These are phyloP conservation scores for Podocnemis expansa DNA, from an alignment of 2,113 vertebrate species.

Conservation along the genomic window DNA sequence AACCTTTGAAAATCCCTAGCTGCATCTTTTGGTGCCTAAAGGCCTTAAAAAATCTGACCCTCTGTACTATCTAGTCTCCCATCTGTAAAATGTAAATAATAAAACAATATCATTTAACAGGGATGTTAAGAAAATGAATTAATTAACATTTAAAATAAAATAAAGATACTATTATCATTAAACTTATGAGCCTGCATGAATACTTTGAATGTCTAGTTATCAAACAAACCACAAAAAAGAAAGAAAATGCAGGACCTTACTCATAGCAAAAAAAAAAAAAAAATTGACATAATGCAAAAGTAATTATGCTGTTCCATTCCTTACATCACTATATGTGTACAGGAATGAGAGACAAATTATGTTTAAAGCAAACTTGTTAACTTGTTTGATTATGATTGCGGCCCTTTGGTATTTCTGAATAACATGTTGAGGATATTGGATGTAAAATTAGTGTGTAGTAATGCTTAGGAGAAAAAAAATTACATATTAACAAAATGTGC, in stretches of 20 bases:
- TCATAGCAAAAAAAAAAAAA: slow-evolving; percentile 15
- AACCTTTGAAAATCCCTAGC: not conserved
- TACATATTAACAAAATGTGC: not conserved
- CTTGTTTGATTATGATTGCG: slow-evolving; percentile 9
- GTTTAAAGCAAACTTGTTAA: slow-evolving; percentile 56
- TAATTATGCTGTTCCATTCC: slow-evolving; percentile 40
- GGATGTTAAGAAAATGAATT: not conserved
- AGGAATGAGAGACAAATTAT: slow-evolving; percentile 66
- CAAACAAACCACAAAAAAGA: not conserved
- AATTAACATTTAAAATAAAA: not conserved
- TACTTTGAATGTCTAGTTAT: not conserved
- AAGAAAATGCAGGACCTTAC: not conserved
- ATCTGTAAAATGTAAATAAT: not conserved
- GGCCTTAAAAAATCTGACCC: not conserved
- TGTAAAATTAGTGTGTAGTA: slow-evolving; percentile 40
- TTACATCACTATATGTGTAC: slow-evolving; percentile 70
- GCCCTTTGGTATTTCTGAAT: slow-evolving; percentile 60
- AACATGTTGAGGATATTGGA: slow-evolving; percentile 42
- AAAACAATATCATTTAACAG: not conserved
- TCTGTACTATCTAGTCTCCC: not conserved
- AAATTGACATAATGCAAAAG: slow-evolving; percentile 12
- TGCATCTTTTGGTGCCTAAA: not conserved
- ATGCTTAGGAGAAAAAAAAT: slow-evolving; percentile 3
- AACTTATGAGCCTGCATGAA: not conserved
- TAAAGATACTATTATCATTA: not conserved